Evolutionary conservation across 2,888 invertebrate genomes (phyloP), one percentile per base, ranked within the genome.

Genomic region (Mesorhabditis spiculigera): DNA sequence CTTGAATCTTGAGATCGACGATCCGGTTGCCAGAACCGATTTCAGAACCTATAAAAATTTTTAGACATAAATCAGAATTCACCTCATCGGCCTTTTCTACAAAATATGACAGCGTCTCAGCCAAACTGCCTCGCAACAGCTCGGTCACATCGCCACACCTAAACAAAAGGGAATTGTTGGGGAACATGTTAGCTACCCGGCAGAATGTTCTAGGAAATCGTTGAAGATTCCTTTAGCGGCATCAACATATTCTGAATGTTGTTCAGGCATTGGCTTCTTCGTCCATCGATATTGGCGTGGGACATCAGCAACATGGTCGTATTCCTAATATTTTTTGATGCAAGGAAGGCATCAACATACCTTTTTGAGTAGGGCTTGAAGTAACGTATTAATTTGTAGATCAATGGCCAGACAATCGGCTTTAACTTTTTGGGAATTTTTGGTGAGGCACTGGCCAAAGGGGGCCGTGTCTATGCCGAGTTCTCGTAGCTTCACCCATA

Each of bases 271-370:
- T 63, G 82, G 77, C 69, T 78, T 81, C 65, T 81, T 82, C 43
- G 85, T 83, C 86, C 86, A 86, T 58, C 85, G 73, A 68, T 84
- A 84, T 66, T 82, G 81, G 43, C 79, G 78, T 0, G 97, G 97
- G 87, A 97, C 93, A 86, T 96, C 94, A 79, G 91, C 92, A 4
- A 96, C 94, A 65, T 72, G 73, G 41, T 75, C 66, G 43, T 82
- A 65, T 43, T 75, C 74, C 67, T 72, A 43, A 41, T 68, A 68
- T 16, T 2, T 16, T 44, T 45, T 16, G 3, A 6, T 13, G 61
- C 13, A 5, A 6, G 28, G 28, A 16, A 13, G n/a, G 45, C 45
- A 66, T n/a, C 5, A 43, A 8, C 6, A 65, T 68, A 73, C 71
- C 67, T 73, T 63, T 43, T 75, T 63, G 8, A 74, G 42, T 41